These are phyloP conservation scores for Acrocephalus kingi DNA, from an alignment of 2,113 vertebrate genomes.

Conservation along the genomic window DNA sequence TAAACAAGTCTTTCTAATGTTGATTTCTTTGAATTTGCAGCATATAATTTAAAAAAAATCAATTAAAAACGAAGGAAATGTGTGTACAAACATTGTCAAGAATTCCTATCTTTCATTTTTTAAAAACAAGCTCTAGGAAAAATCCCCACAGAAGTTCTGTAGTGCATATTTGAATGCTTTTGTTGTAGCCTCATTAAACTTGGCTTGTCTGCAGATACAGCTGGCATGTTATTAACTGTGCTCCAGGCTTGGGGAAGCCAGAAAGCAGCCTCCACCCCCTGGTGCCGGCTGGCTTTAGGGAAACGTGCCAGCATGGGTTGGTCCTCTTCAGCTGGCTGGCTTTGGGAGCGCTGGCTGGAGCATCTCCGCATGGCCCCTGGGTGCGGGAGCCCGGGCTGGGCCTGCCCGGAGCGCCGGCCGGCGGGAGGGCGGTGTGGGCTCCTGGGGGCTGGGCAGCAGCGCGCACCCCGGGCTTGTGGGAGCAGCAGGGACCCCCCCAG, in stretches of 20 bases:
- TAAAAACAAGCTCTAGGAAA: constrained; percentile 19
- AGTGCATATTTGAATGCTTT: constrained; percentile 69
- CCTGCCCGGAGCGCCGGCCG: rapidly evolving
- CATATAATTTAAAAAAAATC: background rate
- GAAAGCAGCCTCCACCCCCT: constrained; percentile 66
- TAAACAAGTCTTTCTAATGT: constrained; percentile 6
- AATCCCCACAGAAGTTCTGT: constrained; percentile 59
- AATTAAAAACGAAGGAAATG: background rate
- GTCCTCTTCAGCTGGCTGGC: constrained; percentile 60
- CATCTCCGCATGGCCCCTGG: constrained; percentile 1
- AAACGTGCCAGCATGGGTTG: constrained; percentile 62
- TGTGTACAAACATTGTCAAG: constrained; percentile 13
- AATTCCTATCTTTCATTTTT: constrained; percentile 30
- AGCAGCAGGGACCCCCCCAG: background rate
- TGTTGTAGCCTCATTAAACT: constrained; percentile 75
- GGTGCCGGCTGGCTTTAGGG: constrained; percentile 65
- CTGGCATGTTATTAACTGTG: constrained; percentile 72
- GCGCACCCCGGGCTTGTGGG: rapidly evolving
- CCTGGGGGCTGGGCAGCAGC: rapidly evolving
- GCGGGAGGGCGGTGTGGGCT: background rate
- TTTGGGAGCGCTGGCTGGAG: constrained; percentile 18
- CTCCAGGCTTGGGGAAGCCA: constrained; percentile 70
- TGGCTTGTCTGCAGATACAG: constrained; percentile 74
- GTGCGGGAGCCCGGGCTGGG: background rate
- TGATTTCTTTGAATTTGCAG: constrained; percentile 2